Base-by-base conservation (phyloP, 2,797 vertebrate species). In the Enteromius fasciolatus region DNA sequence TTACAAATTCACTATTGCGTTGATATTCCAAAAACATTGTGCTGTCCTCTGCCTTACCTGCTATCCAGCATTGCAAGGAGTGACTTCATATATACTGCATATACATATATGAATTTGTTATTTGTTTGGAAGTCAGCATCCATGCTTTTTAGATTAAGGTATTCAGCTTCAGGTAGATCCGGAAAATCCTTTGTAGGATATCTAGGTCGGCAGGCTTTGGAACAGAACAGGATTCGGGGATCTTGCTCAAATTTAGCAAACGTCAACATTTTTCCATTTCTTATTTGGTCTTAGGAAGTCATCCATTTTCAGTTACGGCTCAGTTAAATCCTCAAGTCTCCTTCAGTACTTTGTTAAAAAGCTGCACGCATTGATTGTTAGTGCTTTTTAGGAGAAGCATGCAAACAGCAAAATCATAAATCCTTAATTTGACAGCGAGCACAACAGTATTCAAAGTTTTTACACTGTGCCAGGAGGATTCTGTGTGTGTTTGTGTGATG, bases 401-500 rank as follows among this genome's bases (percentile, higher is more conserved):
- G 17, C 50, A 57, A 68, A 57, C 28, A 44, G 66, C 25, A 36
- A 64, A 66, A 54, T 41, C 57, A 57, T 72, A 76, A 82, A 70
- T 82, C 1, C 79, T 73, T 70, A 73, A 57, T 69, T 28, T 52
- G 48, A 54, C 44, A 64, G 9, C 5, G 48, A 54, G 76, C 20
- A 33, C 76, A 78, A 52, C 28, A 48, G 6, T 50, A 50, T 39
- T 52, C 17, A 46, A 54, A 79, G 36, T 79, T 25, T 54, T 36
- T 69, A 69, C 72, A 46, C 25, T 23, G 52, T 69, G 41, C 18
- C 66, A 17, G 39, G 68, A 72, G 39, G 17, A 44, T 39, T 44
- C 10, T 61, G 23, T 31, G 36, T n/a, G 46, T 54, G 48, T 67
- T 23, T 73, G 46, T 54, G 69, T 67, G 50, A 78, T 83, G 76